phyloP scores from a whole-genome alignment of 2,113 vertebrate species.

The Triplophysa tibetana region DNA sequence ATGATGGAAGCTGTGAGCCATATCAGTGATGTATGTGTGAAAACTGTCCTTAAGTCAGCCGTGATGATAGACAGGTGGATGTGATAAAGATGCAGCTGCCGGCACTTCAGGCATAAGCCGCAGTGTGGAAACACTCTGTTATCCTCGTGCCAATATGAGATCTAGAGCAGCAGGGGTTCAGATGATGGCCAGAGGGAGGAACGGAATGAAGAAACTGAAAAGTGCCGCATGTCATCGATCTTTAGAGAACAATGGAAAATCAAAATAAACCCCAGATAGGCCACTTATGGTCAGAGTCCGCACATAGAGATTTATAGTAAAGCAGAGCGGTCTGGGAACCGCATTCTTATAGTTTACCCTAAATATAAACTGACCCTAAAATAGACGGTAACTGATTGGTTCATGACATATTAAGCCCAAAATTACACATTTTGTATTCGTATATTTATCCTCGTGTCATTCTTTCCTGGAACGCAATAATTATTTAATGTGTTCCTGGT shows the following conservation, averaged over 20 bases:
- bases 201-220: constrained; percentile 27
- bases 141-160: constrained; percentile 1
- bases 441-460: too few species aligned
- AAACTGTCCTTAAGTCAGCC: constrained; percentile 15
- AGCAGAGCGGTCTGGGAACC: background rate
- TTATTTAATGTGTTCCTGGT: too few species aligned
- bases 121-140: constrained; percentile 7
- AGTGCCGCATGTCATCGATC: constrained; percentile 15
- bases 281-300: background rate
- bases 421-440: too few species aligned
- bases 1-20: constrained; percentile 1
- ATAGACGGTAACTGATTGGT: too few species aligned
- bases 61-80: constrained; percentile 9
- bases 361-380: too few species aligned
- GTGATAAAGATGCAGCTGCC: constrained; percentile 10
- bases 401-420: too few species aligned
- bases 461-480: too few species aligned
- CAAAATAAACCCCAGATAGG: constrained; percentile 39
- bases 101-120: background rate
- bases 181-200: background rate
- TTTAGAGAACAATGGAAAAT: constrained; percentile 8
- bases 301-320: background rate
- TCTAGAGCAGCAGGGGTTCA: background rate
- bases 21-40: constrained; percentile 2
- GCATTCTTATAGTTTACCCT: background rate